These are phyloP conservation scores for Vidua chalybeata DNA, from an alignment of 2,113 vertebrate species.

Conservation along the genomic window DNA sequence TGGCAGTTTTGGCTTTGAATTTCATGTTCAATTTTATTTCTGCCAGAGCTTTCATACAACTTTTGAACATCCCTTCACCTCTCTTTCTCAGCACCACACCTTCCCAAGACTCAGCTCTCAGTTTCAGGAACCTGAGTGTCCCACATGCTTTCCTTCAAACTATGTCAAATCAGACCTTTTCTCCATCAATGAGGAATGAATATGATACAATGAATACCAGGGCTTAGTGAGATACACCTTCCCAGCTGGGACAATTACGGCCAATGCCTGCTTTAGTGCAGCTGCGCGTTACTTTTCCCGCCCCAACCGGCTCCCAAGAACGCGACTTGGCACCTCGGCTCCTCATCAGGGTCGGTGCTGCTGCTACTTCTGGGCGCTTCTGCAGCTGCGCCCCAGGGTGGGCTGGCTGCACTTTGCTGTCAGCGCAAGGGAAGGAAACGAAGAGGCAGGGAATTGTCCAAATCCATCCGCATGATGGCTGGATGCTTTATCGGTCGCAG, in stretches of 20 bases:
- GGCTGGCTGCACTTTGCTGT: no score
- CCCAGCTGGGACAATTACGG: accelerated
- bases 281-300: no score
- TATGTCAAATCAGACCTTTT: background rate
- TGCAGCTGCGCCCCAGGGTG: no score
- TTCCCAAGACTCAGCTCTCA: background rate
- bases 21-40: background rate
- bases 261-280: background rate
- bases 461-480: no score
- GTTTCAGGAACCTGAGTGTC: background rate
- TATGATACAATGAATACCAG: background rate
- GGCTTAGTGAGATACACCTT: background rate
- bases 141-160: background rate
- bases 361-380: no score
- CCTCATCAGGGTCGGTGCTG: no score
- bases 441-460: no score
- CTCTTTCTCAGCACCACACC: background rate
- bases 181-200: background rate
- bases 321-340: no score
- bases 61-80: background rate
- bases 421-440: no score
- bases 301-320: no score
- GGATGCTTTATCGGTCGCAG: no score
- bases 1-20: background rate
- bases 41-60: background rate